Evolutionary conservation across 2,888 invertebrate species (phyloP).

Genomic region (Crossocerus cetratus): DNA sequence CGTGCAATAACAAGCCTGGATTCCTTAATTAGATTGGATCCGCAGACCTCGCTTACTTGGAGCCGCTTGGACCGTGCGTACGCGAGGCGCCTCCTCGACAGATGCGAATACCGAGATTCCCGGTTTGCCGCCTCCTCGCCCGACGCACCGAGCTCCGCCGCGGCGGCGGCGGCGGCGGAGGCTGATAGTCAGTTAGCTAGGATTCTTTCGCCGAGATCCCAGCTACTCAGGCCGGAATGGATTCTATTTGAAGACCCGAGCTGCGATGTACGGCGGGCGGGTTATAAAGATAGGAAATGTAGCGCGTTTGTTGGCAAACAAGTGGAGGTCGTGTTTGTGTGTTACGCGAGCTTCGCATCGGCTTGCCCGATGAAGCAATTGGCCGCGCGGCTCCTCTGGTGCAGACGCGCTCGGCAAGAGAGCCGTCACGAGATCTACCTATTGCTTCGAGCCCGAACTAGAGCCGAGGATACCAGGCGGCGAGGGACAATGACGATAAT

Average conservation of each 20-base stretch:
- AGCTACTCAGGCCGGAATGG: slow-evolving; percentile 31
- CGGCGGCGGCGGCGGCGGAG: no score
- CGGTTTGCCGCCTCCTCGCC: no score
- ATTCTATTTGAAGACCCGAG: slow-evolving; percentile 61
- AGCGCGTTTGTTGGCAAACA: slow-evolving; percentile 60
- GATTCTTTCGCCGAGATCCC: slow-evolving; percentile 1
- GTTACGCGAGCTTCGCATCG: slow-evolving; percentile 48
- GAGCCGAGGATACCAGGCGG: no score
- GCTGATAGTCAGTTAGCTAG: no score
- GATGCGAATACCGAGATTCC: no score
- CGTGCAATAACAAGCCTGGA: not conserved
- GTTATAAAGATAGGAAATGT: slow-evolving; percentile 60
- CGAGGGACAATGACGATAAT: no score
- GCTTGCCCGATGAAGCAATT: slow-evolving; percentile 47
- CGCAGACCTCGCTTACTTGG: not conserved
- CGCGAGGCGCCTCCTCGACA: no score
- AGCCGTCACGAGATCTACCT: slow-evolving; percentile 18
- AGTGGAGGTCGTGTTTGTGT: slow-evolving; percentile 60
- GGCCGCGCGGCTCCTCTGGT: slow-evolving; percentile 2
- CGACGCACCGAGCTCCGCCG: no score
- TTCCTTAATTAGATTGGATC: slow-evolving; percentile 1
- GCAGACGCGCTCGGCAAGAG: no score
- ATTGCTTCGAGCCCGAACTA: not conserved
- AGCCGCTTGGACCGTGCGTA: not conserved
- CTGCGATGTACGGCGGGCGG: slow-evolving; percentile 55